phyloP scores from a whole-genome alignment of 2,113 vertebrate genomes.

The Clarias batrachus region DNA sequence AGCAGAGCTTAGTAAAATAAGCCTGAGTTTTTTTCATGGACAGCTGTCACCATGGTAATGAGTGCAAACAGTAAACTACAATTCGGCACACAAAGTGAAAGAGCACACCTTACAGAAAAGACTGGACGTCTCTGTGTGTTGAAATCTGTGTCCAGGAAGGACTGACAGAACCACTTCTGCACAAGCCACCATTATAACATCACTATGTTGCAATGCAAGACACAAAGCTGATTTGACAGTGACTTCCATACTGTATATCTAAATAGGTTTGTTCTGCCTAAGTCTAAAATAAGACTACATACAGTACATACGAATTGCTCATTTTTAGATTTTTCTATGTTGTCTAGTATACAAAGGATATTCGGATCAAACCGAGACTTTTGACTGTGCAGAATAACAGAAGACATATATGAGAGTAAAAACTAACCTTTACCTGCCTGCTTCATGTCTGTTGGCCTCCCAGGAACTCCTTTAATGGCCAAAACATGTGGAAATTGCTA shows the following conservation, averaged over 20 bases:
- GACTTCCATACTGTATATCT: background rate
- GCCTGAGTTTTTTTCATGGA: background rate
- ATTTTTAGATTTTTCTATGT: background rate
- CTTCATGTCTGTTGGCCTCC: too few relatives aligned
- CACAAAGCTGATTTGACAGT: background rate
- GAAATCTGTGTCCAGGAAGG: background rate
- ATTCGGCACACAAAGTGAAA: constrained; percentile 13
- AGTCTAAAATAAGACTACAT: background rate
- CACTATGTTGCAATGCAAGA: background rate
- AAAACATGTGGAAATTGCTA: too few relatives aligned
- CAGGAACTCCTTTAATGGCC: too few relatives aligned
- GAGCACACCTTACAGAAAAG: constrained; percentile 11
- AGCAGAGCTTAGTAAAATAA: constrained; percentile 22
- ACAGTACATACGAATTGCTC: background rate
- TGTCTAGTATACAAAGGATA: background rate
- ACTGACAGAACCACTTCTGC: background rate
- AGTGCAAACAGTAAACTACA: background rate
- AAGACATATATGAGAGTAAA: too few relatives aligned
- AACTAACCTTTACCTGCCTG: too few relatives aligned
- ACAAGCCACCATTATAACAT: background rate
- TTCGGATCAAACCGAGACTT: too few relatives aligned
- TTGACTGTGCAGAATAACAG: too few relatives aligned
- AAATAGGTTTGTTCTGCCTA: background rate
- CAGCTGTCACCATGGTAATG: background rate
- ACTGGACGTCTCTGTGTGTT: background rate